phyloP scores from a whole-genome alignment of 2,797 vertebrate genomes.

The Pipistrellus pygmaeus region DNA sequence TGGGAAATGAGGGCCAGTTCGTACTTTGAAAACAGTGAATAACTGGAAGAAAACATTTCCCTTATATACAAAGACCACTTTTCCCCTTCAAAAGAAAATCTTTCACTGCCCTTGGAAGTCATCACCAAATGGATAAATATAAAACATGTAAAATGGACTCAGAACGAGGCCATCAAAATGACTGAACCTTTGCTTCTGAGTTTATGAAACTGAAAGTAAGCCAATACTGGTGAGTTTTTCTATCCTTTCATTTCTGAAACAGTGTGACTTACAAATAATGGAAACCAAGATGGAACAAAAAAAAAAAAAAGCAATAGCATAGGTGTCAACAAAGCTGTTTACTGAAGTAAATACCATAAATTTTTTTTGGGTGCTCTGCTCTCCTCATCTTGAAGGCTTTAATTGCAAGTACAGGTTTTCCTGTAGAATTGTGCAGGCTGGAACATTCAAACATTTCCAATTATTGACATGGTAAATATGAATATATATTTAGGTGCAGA shows the following conservation, averaged over 20 bases:
- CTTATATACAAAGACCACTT: not conserved
- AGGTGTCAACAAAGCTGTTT: not conserved
- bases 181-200: not conserved
- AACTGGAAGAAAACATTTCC: not conserved
- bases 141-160: slow-evolving; percentile 23
- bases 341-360: not conserved
- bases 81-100: not conserved
- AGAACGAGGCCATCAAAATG: slow-evolving; percentile 1
- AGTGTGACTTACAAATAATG: not conserved
- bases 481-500: not conserved
- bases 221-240: not conserved
- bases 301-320: not conserved
- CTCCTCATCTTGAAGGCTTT: too few relatives aligned
- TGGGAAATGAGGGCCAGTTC: not conserved
- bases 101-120: not conserved
- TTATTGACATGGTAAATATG: not conserved
- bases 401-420: too few relatives aligned
- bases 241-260: not conserved
- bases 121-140: slow-evolving; percentile 12
- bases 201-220: not conserved
- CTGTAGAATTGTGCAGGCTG: too few relatives aligned
- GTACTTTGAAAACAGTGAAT: not conserved
- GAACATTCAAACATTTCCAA: not conserved
- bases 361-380: too few relatives aligned
- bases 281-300: not conserved